These are phyloP conservation scores for Gymnopithys bicolor DNA, from an alignment of 2,797 vertebrate genomes.

Conservation along the genomic window DNA sequence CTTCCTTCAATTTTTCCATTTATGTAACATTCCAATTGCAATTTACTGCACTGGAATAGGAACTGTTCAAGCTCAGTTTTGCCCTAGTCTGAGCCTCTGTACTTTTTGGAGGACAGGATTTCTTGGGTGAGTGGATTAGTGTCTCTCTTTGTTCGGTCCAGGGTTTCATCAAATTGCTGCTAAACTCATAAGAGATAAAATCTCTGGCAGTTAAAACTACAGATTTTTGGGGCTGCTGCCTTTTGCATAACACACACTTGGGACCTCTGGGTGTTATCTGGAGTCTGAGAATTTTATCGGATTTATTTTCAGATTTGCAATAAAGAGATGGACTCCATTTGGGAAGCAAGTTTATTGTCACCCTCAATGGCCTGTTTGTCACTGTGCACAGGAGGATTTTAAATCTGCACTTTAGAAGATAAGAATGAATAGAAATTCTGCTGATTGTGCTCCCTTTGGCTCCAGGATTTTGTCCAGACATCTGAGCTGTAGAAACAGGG, in stretches of 20 bases:
- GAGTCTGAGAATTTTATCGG: neutral
- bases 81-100: neutral
- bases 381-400: conserved; percentile 42
- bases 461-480: neutral
- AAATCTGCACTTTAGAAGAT: conserved; percentile 67
- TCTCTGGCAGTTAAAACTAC: conserved; percentile 41
- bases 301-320: conserved; percentile 46
- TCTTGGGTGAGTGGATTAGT: conserved; percentile 50
- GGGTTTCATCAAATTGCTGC: conserved; percentile 37
- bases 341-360: conserved; percentile 13
- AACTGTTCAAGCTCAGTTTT: conserved; percentile 27
- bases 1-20: neutral
- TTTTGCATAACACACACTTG: conserved; percentile 33
- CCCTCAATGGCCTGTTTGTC: neutral
- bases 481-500: neutral
- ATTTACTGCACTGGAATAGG: conserved; percentile 16
- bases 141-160: conserved; percentile 34
- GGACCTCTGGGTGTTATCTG: conserved; percentile 12
- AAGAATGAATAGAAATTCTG: conserved; percentile 48
- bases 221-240: neutral
- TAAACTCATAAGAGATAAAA: conserved; percentile 56
- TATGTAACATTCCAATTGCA: conserved; percentile 13
- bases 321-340: neutral
- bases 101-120: conserved; percentile 37
- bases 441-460: conserved; percentile 2